Evolutionary conservation across 1,140 invertebrate species (phyloP).

Genomic region (Drosophila oshimai): DNA sequence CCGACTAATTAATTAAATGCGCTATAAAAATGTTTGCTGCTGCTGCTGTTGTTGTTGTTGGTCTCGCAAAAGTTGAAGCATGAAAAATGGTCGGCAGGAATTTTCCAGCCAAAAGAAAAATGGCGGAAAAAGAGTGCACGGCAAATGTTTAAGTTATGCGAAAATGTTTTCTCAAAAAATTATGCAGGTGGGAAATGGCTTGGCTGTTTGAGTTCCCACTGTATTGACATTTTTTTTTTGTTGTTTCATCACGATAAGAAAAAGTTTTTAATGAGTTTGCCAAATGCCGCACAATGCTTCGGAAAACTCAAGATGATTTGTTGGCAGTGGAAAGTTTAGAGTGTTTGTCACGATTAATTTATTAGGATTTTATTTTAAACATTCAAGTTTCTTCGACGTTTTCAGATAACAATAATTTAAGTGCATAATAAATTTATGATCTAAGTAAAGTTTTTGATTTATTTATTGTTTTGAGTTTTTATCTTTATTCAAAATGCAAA

Average conservation of each 20-base stretch:
- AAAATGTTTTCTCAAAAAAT: conserved; percentile 45
- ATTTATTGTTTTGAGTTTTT: neutral
- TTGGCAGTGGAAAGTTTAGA: conserved; percentile 20
- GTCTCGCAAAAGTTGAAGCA: conserved; percentile 28
- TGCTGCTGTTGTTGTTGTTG: conserved; percentile 35
- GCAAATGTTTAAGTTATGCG: conserved; percentile 36
- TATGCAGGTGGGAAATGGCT: conserved; percentile 26
- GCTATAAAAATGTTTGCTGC: conserved; percentile 72
- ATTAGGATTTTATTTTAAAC: conserved; percentile 16
- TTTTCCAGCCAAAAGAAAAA: neutral
- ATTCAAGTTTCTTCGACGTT: neutral
- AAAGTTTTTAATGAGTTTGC: conserved; percentile 80
- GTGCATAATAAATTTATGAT: neutral
- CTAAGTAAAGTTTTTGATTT: too few relatives aligned
- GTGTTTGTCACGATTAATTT: conserved; percentile 24
- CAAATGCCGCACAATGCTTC: conserved; percentile 55
- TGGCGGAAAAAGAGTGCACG: conserved; percentile 7
- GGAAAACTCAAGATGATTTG: conserved; percentile 30
- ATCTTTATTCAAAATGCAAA: neutral
- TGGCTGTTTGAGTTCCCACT: neutral
- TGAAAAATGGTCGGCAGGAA: conserved; percentile 1
- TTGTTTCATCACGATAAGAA: conserved; percentile 25
- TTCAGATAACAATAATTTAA: neutral
- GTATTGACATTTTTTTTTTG: conserved; percentile 39
- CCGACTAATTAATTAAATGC: conserved; percentile 81